Base-by-base conservation (phyloP, 1,140 invertebrate species). In the Listronotus oregonensis region DNA sequence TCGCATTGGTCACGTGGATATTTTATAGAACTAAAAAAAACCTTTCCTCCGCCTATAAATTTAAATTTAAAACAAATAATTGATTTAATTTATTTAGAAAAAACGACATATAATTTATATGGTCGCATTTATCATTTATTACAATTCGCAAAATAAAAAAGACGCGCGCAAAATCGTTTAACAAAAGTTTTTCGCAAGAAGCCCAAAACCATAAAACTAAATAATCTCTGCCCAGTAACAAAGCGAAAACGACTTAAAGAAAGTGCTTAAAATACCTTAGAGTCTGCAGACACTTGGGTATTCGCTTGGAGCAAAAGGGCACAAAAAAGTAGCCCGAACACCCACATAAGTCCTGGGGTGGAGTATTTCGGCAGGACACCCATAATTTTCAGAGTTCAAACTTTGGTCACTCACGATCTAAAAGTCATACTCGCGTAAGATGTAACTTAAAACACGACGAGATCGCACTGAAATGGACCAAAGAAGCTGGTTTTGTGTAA, bases 381-480 rank as follows among this genome's bases (percentile, higher is more conserved):
- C 57, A 60, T 60, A 43, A 39, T 57, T 31, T 14, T 31, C 18
- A 21, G 21, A 17, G 39, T 44, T 44, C 42, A 15, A 17, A 31
- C 40, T 44, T 57, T 57, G 10, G 17, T 60, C 46, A 60, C 57
- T 60, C 57, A 60, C 57, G 32, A 60, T 34, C 57, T 49, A 49
- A 34, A 47, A 60, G 32, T 60, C 57, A 60, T 60, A 40, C 57
- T 60, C 43, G 34, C 42, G 42, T 40, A 44, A 44, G 55, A 43
- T 44, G 55, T 17, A 11, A 57, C 55, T 39, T 37, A 21, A 57
- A 57, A 31, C 55, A 31, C 55, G 55, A 57, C 21, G 27, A 44
- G 39, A 54, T 54, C 51, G 6, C 34, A 54, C 51, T 40, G 51
- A 43, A 46, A 46, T 60, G 57, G 57, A 60, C 57, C 57, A 60